Evolutionary conservation across 1,140 invertebrate species (phyloP), one percentile per base, ranked within the genome.

Genomic region (Drosophila dunni): DNA sequence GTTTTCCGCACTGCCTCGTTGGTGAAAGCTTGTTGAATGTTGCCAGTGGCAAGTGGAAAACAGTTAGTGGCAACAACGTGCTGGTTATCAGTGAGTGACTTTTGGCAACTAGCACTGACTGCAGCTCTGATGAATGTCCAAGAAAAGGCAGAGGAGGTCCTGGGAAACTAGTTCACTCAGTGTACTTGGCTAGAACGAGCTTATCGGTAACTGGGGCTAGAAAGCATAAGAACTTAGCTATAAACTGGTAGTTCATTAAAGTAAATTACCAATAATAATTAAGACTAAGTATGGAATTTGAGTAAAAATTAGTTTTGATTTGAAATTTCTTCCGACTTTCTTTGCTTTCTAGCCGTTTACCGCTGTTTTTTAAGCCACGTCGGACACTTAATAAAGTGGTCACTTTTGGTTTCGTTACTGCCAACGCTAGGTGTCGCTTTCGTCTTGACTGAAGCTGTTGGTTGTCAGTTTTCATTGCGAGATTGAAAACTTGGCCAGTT

Each of bases 1-100:
- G 36, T 86, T 72, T 58, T 3, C n/a, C 15, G 34, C 60, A 69
- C 78, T 85, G 82, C 8, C 17, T 40, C 63, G 66, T 85, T 85
- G 82, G 78, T 86, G 82, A 34, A 83, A 50, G 57, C 20, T 74
- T 65, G 68, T 71, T 71, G 73, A 75, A 71, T 67, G 61, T 84
- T 67, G 51, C 63, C 51, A 45, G 64, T 40, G 46, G 36, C 17
- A 56, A 9, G 53, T 42, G 10, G 2, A 10, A 38, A 10, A 8
- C 36, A 10, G 36, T 38, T 38, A 38, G 24, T 29, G 1, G 24
- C 24, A 8, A 15, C 45, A 2, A 11, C 20, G 34, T 17, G 58
- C 7, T 53, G 74, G 69, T 75, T 86, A 88, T 86, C 82, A 88
- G 82, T 77, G 10, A 10, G 45, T 50, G 17, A 61, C 62, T 40